Base-by-base conservation (phyloP, 2,888 invertebrate species). In the Aphidoletes aphidimyza region DNA sequence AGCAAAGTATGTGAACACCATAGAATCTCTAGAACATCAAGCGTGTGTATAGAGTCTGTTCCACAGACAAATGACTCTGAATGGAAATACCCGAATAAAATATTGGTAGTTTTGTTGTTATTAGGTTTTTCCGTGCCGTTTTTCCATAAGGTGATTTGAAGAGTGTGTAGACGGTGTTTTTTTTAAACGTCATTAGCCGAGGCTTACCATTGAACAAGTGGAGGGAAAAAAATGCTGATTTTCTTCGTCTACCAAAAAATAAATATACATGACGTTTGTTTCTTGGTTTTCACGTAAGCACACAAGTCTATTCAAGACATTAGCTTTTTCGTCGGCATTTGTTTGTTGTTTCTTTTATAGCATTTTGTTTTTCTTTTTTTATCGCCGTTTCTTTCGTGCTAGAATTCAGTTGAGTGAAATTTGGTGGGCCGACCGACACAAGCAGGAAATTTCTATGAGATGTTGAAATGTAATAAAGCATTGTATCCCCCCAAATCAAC, bases 291-390 rank as follows among this genome's bases (percentile, higher is more conserved):
- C 69, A 69, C 30, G 69, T 14, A 54, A 22, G 22, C n/a, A 22
- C 6, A 6, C 42, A 42, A 19, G 69, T 69, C 30, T 69, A 69
- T 69, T 30, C 30, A 69, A 69, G 30, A 69, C 69, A 69, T 69
- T 69, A 69, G 30, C 69, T 69, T 69, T 34, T 69, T 69, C 69
- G 69, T 30, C 26, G 30, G 69, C 30, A 69, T 69, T 69, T 30
- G n/a, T 69, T 69, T 69, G 69, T 69, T 54, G 54, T 54, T 54
- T 47, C 69, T 69, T 69, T 69, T 69, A 69, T 69, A 30, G 69
- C 69, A 69, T 69, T 69, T 30, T 69, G 69, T 69, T 69, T 69
- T 69, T 69, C 26, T 54, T 26, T 54, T 69, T 30, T 54, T 22
- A 22, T 39, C 54, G 14, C 54, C 22, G 22, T 39, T 39, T 39